Base-by-base conservation (phyloP, 2,113 vertebrate species). In the Malaclemys terrapin region DNA sequence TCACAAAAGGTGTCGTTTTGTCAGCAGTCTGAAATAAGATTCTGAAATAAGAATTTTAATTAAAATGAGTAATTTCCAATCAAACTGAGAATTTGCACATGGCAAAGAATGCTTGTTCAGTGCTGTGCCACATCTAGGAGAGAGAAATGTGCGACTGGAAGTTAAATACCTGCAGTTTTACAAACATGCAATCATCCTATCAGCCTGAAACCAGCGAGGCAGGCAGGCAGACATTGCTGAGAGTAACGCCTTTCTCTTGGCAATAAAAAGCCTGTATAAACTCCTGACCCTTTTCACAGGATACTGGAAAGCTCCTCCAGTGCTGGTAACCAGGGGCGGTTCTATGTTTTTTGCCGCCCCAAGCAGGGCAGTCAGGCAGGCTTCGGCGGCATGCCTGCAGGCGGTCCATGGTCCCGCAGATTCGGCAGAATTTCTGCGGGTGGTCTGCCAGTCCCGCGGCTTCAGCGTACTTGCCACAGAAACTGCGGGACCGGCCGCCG, bases 31-130 rank as follows among this genome's bases (percentile, higher is more conserved):
- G 85, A 50, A 50, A 50, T 50, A 10, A 90, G 19, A 52, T 14
- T 79, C n/a, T 84, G 88, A 95, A 90, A 80, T 19, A 80, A 82
- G 47, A 81, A 9, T 57, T 94, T 94, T 56, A 83, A 88, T 89
- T 59, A 85, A 89, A 59, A 91, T 65, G 1, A 90, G 31, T 93
- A 69, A 80, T 89, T 90, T 80, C 29, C 76, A 88, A 16, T 5
- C 47, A 80, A 93, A 85, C 20, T 6, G 38, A 94, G 52, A 93
- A 8, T 31, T 2, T 42, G 65, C 0, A 0, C 16, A 78, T 9
- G 20, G 80, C 14, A 27, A 94, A 53, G 45, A 95, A 35, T 2
- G 4, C 3, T 65, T n/a, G 35, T n/a, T 90, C 65, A 86, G 45
- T 29, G 5, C 22, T 85, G 52, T 62, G 81, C 38, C 45, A 53